These are phyloP conservation scores for Xenentodon cancila DNA, from an alignment of 2,797 vertebrate genomes.

Conservation along the genomic window DNA sequence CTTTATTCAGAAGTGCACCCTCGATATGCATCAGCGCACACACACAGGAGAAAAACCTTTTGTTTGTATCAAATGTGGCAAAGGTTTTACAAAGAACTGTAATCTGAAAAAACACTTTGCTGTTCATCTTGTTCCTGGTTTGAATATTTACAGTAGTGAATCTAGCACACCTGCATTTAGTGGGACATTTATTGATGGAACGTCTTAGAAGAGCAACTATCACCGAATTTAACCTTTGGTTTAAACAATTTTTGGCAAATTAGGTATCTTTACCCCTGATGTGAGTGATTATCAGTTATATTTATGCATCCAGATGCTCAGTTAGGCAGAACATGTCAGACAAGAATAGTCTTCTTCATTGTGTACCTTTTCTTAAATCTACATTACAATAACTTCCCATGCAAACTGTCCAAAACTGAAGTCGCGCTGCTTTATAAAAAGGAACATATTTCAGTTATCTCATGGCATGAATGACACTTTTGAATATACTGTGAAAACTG, in stretches of 20 bases:
- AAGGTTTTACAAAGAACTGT: constrained; percentile 74
- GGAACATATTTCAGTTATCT: no score
- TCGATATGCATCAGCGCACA: constrained; percentile 83
- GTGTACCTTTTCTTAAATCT: no score
- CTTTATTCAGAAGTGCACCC: constrained; percentile 85
- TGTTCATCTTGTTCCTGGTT: constrained; percentile 56
- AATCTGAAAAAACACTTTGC: constrained; percentile 74
- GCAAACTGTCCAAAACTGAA: not conserved
- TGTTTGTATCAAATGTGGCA: constrained; percentile 79
- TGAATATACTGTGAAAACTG: not conserved
- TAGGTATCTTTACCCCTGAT: constrained; percentile 38
- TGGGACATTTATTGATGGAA: constrained; percentile 53
- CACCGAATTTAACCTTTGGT: constrained; percentile 16
- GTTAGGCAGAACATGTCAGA: not conserved
- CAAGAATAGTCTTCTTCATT: no score
- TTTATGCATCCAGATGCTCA: not conserved
- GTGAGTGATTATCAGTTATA: constrained; percentile 6
- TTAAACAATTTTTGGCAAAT: constrained; percentile 41
- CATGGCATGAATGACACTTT: not conserved
- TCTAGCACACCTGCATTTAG: constrained; percentile 43
- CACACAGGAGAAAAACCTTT: constrained; percentile 85
- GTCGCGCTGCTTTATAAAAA: not conserved
- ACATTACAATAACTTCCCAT: no score
- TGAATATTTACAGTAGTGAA: constrained; percentile 54
- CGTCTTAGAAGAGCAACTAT: constrained; percentile 24